Evolutionary conservation across 2,888 invertebrate species (phyloP), one percentile per base, ranked within the genome.

Genomic region (Hymenopus coronatus): DNA sequence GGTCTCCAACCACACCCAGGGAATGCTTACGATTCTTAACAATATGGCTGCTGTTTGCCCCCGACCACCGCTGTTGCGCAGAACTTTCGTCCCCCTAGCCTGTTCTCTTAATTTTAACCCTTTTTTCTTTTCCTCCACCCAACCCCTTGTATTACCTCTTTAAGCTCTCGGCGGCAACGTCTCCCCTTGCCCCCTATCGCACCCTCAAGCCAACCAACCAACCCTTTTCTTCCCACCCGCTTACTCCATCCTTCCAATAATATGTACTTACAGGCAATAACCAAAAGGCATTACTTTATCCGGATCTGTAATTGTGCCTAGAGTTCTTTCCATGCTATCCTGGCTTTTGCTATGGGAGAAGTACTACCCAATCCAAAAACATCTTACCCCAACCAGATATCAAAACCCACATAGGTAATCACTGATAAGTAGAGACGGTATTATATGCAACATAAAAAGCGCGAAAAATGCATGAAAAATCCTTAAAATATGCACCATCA

Each of bases 251-350:
- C 88, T 89, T 88, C 89, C 89, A 89, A 89, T 89, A 89, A 85
- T 85, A 88, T 88, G 88, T 89, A 89, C 88, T 89, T 89, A 89
- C 85, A 89, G 89, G 85, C 89, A 85, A 89, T 89, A 89, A 88
- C 83, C 89, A 82, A 83, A 88, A 85, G 85, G 83, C 89, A 82
- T 85, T 89, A 89, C 88, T 89, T 88, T 82, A 88, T 85, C 85
- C 88, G 30, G 85, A 83, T 84, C 88, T 85, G 88, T 88, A 85
- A 87, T 87, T 87, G 87, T 87, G 27, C 40, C 30, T n/a, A 87
- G 82, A 82, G 87, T 33, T 81, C 40, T 82, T 87, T 87, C 25
- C 87, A 87, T 30, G 27, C 87, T 87, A 87, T 82, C 87, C 87
- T 87, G 87, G 54, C 20, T 70, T 70, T 70, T 70, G 20, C 25